Conservation (phyloP, 2,113 vertebrate genomes). For the Aramus guarauna region DNA sequence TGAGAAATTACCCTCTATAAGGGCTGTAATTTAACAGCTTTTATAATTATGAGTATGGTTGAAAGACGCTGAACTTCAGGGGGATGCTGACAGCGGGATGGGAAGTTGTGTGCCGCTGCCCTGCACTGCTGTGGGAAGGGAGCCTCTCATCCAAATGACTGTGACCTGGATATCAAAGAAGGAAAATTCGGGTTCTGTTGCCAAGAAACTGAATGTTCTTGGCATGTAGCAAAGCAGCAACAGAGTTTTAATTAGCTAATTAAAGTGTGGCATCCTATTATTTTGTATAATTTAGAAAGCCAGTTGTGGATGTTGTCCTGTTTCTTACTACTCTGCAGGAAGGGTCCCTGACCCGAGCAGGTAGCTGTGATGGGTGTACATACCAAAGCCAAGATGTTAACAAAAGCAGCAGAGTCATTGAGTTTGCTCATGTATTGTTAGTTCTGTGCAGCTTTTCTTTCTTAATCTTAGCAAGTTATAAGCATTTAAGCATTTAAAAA, state of each 20-base stretch:
- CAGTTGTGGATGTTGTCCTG: background rate
- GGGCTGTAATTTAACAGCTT: background rate
- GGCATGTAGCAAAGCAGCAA: conserved; percentile 32
- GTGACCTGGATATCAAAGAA: conserved; percentile 59
- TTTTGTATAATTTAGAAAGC: background rate
- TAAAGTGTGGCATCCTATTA: background rate
- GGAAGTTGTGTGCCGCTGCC: background rate
- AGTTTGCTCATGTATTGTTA: background rate
- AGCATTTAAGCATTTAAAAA: background rate
- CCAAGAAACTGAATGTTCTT: conserved; percentile 60
- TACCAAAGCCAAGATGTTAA: background rate
- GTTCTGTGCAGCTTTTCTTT: background rate
- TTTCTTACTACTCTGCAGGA: background rate
- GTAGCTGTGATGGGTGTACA: accelerated
- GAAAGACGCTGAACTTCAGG: background rate
- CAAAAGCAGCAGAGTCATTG: background rate
- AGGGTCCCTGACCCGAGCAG: background rate
- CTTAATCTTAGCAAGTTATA: background rate
- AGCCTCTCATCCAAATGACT: conserved; percentile 1
- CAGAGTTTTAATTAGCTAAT: conserved; percentile 51
- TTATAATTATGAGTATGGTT: background rate
- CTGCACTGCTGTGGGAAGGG: background rate
- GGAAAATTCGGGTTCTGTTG: conserved; percentile 35
- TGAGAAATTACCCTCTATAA: background rate
- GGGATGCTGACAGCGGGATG: background rate